Conservation (phyloP, 2,113 vertebrate genomes). For the Illadopsis cleaveri region DNA sequence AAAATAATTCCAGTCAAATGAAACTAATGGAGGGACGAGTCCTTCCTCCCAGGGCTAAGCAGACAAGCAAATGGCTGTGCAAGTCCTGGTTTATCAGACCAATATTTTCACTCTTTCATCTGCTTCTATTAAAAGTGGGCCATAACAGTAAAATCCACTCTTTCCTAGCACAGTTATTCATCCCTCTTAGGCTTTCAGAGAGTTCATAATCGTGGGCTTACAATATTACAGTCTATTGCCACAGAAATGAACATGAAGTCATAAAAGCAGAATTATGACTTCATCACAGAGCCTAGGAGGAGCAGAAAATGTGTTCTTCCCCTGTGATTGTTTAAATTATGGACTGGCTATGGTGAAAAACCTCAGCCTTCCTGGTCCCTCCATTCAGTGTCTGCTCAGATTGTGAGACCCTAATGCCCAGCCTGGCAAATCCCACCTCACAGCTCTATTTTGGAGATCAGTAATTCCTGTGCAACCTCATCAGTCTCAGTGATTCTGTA, state of each 20-base stretch:
- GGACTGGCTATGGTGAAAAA: background rate
- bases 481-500: background rate
- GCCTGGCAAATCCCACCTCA: background rate
- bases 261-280: conserved; percentile 52
- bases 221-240: background rate
- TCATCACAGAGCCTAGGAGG: background rate
- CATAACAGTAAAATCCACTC: background rate
- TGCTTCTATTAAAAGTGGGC: conserved; percentile 2
- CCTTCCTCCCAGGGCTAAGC: background rate
- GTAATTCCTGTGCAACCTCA: background rate
- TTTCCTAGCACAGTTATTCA: background rate
- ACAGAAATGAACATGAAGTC: conserved; percentile 28
- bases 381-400: rapidly evolving
- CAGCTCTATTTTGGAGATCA: rapidly evolving
- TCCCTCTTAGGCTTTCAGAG: background rate
- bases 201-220: background rate
- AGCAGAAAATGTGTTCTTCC: background rate
- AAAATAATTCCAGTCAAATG: background rate
- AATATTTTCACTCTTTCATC: conserved; percentile 31
- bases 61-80: background rate
- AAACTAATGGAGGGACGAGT: background rate
- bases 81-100: background rate
- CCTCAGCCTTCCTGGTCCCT: background rate
- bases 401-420: rapidly evolving
- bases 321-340: background rate